phyloP scores from a whole-genome alignment of 2,797 vertebrate genomes.

The Champsocephalus gunnari region DNA sequence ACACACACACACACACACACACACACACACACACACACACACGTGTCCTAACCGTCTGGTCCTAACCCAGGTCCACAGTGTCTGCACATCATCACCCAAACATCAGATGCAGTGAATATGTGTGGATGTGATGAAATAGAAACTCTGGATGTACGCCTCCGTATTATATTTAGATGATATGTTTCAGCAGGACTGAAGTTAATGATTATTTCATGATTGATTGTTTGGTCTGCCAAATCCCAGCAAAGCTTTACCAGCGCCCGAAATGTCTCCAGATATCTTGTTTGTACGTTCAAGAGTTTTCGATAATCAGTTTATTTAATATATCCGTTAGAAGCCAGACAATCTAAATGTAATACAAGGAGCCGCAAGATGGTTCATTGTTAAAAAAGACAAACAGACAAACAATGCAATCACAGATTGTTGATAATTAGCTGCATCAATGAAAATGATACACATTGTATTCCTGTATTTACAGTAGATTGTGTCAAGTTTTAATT shows the following conservation, averaged over 20 bases:
- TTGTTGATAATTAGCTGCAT: neutral
- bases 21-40: conserved; percentile 24
- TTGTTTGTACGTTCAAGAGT: neutral
- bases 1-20: conserved; percentile 16
- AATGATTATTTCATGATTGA: neutral
- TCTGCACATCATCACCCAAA: conserved; percentile 18
- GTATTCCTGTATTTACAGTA: neutral
- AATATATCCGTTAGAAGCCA: neutral
- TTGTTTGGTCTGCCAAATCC: neutral
- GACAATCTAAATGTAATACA: neutral
- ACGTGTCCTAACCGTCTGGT: neutral
- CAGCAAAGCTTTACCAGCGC: neutral
- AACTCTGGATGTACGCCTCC: neutral
- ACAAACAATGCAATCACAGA: neutral
- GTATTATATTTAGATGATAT: neutral
- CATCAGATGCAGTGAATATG: conserved; percentile 23
- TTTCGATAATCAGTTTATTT: neutral
- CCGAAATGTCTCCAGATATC: neutral
- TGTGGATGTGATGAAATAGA: conserved; percentile 10
- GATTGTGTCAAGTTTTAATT: neutral
- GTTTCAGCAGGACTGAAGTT: neutral
- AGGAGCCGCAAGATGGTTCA: neutral
- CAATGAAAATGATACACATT: neutral
- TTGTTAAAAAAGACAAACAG: no score
- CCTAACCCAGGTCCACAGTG: conserved; percentile 4